Evolutionary conservation across 2,888 invertebrate genomes (phyloP), one percentile per base, ranked within the genome.

Genomic region (Drosophila cyrtoloma): DNA sequence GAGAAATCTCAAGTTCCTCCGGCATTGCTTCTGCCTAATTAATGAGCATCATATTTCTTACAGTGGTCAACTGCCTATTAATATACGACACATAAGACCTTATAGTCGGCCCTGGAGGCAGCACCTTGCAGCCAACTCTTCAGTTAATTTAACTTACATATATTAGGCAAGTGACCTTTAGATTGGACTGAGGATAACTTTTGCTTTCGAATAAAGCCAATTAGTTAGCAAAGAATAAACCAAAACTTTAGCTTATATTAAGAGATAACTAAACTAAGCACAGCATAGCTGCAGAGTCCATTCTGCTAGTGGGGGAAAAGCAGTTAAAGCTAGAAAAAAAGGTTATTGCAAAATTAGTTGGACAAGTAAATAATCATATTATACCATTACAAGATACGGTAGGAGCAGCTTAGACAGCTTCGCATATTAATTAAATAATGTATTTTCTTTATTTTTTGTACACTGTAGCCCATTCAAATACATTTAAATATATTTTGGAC

Each of bases 1-100:
- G 57, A 76, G 33, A 32, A 70, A 71, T 78, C 71, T 77, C 82
- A 83, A 83, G 86, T 81, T 77, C 71, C 66, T 39, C 12, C 64
- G 64, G 59, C 53, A 75, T 72, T 75, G 87, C 82, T 77, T 68
- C 60, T 57, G 63, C 51, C 86, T 86, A 84, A 86, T 89, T 84
- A 88, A 88, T 88, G 89, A 80, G 83, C 77, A 51, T 71, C 65
- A 70, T 73, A 76, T 71, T 71, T 78, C 64, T 52, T 67, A 37
- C 63, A 51, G 77, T 71, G 71, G 62, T 64, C 55, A 70, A 37
- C 77, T 52, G 71, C 64, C 78, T 81, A 81, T 81, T 78, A 81
- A 71, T 78, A 81, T 81, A 67, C 64, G 35, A 68, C 64, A 68
- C 81, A 78, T 67, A 71, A 62, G 35, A 37, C 26, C 33, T 16